phyloP scores from a whole-genome alignment of 2,888 invertebrate genomes.

The Pristionchus mayeri region DNA sequence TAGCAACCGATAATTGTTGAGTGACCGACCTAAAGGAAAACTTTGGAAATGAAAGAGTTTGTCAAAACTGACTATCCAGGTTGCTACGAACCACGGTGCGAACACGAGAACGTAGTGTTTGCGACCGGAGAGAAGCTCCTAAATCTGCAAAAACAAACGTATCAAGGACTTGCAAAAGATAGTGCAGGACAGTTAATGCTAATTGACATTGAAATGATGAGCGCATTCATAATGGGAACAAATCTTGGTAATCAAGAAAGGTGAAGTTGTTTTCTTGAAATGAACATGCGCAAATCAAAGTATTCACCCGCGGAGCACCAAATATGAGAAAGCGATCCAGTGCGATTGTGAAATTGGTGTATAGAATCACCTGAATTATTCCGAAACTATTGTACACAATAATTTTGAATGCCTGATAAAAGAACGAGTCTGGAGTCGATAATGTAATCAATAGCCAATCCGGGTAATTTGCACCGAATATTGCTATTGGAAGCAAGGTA shows the following conservation, averaged over 20 bases:
- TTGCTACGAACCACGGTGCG: background rate
- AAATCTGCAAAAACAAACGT: background rate
- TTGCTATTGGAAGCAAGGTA: background rate
- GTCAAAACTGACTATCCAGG: background rate
- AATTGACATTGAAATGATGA: background rate
- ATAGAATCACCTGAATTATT: conserved; percentile 21
- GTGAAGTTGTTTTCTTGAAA: too few species aligned
- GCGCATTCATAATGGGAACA: too few species aligned
- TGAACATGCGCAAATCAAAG: too few species aligned
- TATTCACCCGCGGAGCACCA: background rate
- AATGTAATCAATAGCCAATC: background rate
- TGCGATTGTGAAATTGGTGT: conserved; percentile 32
- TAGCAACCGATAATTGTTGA: too few species aligned
- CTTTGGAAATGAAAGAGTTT: too few species aligned
- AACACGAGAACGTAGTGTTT: conserved; percentile 1
- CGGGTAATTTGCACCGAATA: background rate
- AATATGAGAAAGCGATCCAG: conserved; percentile 31
- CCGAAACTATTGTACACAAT: background rate
- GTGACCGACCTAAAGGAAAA: background rate
- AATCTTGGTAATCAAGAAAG: too few species aligned
- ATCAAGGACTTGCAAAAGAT: background rate
- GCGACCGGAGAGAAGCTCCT: background rate
- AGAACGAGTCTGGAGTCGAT: conserved; percentile 28
- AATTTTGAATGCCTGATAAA: background rate
- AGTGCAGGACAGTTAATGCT: background rate